Evolutionary conservation across 2,113 vertebrate species (phyloP).

Genomic region (Ancistrus triradiatus): DNA sequence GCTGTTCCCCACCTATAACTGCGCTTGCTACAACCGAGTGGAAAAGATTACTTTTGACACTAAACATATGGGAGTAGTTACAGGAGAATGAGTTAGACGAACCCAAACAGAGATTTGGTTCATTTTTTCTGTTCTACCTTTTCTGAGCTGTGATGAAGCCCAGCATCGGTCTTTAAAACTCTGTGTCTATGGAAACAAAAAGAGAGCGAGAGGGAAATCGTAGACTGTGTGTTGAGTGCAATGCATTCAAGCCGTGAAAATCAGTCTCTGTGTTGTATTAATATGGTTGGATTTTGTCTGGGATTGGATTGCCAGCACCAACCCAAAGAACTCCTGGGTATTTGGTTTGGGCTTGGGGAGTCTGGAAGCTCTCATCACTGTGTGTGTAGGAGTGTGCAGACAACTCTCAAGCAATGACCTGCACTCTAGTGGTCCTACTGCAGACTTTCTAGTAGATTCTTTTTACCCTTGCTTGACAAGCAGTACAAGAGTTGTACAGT

Average conservation of each 20-base stretch:
- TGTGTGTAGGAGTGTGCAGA: not conserved
- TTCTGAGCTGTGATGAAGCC: slow-evolving; percentile 50
- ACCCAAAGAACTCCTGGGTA: slow-evolving; percentile 1
- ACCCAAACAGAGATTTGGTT: slow-evolving; percentile 48
- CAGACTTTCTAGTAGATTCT: not conserved
- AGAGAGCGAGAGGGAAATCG: slow-evolving; percentile 3
- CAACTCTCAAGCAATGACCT: not conserved
- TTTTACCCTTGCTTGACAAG: not conserved
- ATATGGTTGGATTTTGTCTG: not conserved
- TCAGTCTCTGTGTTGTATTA: not conserved
- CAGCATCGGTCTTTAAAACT: slow-evolving; percentile 44
- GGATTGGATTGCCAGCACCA: not conserved
- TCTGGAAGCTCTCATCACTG: slow-evolving; percentile 47
- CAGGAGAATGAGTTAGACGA: slow-evolving; percentile 39
- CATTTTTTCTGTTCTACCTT: slow-evolving; percentile 34
- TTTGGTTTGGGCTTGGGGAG: slow-evolving; percentile 21
- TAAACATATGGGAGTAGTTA: slow-evolving; percentile 59
- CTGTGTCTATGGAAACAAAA: slow-evolving; percentile 22
- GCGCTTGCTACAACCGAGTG: slow-evolving; percentile 34
- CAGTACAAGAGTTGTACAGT: too few species aligned
- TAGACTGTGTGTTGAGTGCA: slow-evolving; percentile 3
- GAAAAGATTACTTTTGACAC: slow-evolving; percentile 54
- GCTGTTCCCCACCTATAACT: slow-evolving; percentile 34
- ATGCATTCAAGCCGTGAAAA: slow-evolving; percentile 8
- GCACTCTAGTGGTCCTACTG: not conserved